Base-by-base conservation (phyloP, 2,797 vertebrate genomes). In the Poecile montanus region DNA sequence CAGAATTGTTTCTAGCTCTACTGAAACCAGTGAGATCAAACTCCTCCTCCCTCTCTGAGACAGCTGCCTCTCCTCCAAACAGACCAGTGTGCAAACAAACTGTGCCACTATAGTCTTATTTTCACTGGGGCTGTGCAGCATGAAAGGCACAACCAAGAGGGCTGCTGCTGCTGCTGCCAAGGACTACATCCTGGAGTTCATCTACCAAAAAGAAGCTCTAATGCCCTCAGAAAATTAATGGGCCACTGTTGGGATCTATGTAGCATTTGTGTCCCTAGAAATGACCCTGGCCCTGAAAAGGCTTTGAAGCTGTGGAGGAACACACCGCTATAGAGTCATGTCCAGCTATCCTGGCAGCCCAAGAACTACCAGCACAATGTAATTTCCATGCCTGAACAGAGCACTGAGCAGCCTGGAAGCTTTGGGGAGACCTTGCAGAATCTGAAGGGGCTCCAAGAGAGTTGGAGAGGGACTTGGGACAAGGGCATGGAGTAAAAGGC, bases 1-100 rank as follows among this genome's bases (percentile, higher is more conserved):
- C 20, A 60, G 14, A 51, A 53, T 0, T 88, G 80, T 93, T 95
- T 93, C 63, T 2, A 66, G 38, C 40, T 90, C 66, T 77, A 19
- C 62, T 79, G 85, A 94, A 94, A 95, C 36, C 42, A 56, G 32
- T 0, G 17, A 90, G 88, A 91, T 80, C 68, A 87, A 87, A 95
- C 86, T n/a, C 73, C 71, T 91, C 29, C 63, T 79, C 74, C 34
- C 58, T 81, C 68, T 6, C 85, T 20, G 16, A 29, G 44, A 4
- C 3, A 88, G 72, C 38, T 19, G 19, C 54, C 40, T 80, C 57
- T 67, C 29, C 72, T 86, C 63, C 63, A 75, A 77, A 81, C 62
- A 78, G 61, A 84, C 67, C 17, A 12, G 26, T 0, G 8, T 30
- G 48, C 61, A 91, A 75, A 86, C 44, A 36, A 36, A 7, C 27